phyloP scores from a whole-genome alignment of 2,797 vertebrate species.

The Channa striata region DNA sequence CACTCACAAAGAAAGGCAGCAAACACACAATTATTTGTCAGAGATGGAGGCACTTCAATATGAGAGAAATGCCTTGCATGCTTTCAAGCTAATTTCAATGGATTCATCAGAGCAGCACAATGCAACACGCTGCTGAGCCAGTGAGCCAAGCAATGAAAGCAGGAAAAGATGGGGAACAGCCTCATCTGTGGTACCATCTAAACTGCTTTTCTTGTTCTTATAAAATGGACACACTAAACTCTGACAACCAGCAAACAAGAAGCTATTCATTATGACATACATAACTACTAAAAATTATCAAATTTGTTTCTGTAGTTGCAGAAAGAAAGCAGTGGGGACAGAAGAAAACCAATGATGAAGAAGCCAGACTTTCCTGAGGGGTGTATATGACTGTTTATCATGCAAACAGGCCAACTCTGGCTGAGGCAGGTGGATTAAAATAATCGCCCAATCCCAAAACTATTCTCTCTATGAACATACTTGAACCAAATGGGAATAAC shows the following conservation, averaged over 20 bases:
- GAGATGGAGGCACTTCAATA: slow-evolving; percentile 17
- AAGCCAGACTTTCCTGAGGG: slow-evolving; percentile 35
- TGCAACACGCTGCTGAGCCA: slow-evolving; percentile 41
- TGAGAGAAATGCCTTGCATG: slow-evolving; percentile 16
- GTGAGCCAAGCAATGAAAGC: slow-evolving; percentile 52
- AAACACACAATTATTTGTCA: slow-evolving; percentile 8
- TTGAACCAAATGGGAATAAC: neutral
- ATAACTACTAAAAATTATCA: slow-evolving; percentile 15
- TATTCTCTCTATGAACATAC: slow-evolving; percentile 11
- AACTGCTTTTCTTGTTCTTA: slow-evolving; percentile 12
- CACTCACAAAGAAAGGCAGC: slow-evolving; percentile 1
- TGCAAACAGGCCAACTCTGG: slow-evolving; percentile 38
- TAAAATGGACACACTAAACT: slow-evolving; percentile 16
- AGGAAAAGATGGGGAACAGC: slow-evolving; percentile 38
- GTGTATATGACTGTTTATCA: slow-evolving; percentile 36
- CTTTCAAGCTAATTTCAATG: slow-evolving; percentile 57
- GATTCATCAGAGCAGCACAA: slow-evolving; percentile 50
- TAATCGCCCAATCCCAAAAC: slow-evolving; percentile 31
- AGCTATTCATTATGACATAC: slow-evolving; percentile 19
- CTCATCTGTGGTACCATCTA: slow-evolving; percentile 34
- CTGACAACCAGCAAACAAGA: slow-evolving; percentile 11
- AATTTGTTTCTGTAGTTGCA: neutral
- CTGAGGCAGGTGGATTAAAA: slow-evolving; percentile 33
- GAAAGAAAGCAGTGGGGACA: neutral
- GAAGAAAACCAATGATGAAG: neutral